Evolutionary conservation across 2,888 invertebrate species (phyloP).

Genomic region (Cremastobaeus sp.): DNA sequence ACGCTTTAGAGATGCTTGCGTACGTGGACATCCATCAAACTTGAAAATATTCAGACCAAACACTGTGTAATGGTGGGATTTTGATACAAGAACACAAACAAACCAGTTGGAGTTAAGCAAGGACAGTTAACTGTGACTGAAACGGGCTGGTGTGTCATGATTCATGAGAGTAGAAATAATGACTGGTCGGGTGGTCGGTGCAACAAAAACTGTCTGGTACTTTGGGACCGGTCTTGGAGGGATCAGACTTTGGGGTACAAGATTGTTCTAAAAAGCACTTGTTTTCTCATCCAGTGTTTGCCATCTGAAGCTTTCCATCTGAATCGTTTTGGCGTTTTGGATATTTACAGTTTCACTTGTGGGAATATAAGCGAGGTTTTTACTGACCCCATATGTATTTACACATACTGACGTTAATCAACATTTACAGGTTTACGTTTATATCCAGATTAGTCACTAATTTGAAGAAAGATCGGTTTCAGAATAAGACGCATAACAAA

Average conservation of each 20-base stretch:
- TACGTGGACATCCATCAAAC: slow-evolving; percentile 56
- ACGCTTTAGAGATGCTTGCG: slow-evolving; percentile 55
- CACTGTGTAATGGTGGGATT: slow-evolving; percentile 52
- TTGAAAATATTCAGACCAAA: slow-evolving; percentile 57
- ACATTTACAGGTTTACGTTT: too few species aligned
- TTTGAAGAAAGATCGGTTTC: too few species aligned
- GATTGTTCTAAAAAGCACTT: too few species aligned
- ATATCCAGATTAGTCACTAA: too few species aligned
- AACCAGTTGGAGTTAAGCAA: slow-evolving; percentile 50
- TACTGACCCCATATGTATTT: too few species aligned
- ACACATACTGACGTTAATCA: too few species aligned
- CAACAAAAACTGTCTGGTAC: slow-evolving; percentile 2
- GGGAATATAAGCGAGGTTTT: too few species aligned
- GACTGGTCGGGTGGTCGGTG: slow-evolving; percentile 24
- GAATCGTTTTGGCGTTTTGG: too few species aligned
- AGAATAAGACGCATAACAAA: too few species aligned
- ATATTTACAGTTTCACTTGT: too few species aligned
- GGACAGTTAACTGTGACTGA: slow-evolving; percentile 34
- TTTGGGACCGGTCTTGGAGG: slow-evolving; percentile 1
- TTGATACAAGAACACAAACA: slow-evolving; percentile 54
- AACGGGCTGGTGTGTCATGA: slow-evolving; percentile 38
- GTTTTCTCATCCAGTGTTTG: slow-evolving; percentile 13
- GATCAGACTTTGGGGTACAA: too few species aligned
- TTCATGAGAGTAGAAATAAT: slow-evolving; percentile 30
- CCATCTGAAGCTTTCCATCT: too few species aligned